These are phyloP conservation scores for Drosophila cognata DNA, from an alignment of 2,888 invertebrate species.

Conservation along the genomic window DNA sequence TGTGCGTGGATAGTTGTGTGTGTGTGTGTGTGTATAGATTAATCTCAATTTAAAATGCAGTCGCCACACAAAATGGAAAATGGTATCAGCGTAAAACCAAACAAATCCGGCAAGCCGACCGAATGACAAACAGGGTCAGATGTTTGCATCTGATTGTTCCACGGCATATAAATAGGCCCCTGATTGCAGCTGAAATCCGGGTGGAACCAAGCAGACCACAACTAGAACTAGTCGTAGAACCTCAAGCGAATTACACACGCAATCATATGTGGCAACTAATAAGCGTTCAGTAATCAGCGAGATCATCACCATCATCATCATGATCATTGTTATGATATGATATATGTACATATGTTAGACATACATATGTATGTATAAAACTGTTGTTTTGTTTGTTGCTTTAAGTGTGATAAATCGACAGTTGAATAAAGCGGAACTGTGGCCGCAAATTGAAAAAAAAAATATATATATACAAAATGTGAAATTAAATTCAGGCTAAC, in stretches of 20 bases:
- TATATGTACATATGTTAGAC: constrained; percentile 33
- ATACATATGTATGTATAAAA: not conserved
- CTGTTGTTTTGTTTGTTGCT: constrained; percentile 27
- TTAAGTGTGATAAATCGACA: constrained; percentile 79
- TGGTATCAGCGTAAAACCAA: constrained; percentile 38
- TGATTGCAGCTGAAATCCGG: constrained; percentile 42
- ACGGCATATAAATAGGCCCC: constrained; percentile 50
- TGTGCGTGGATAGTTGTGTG: not conserved
- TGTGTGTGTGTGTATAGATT: constrained; percentile 42
- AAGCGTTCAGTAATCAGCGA: constrained; percentile 60
- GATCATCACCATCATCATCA: constrained; percentile 26
- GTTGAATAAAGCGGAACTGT: constrained; percentile 67
- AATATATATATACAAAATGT: constrained; percentile 14
- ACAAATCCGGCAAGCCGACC: constrained; percentile 35
- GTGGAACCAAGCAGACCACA: constrained; percentile 23
- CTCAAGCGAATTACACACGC: constrained; percentile 55
- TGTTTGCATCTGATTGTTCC: constrained; percentile 27
- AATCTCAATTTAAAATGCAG: constrained; percentile 73
- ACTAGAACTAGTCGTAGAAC: constrained; percentile 7
- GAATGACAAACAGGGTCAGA: constrained; percentile 31
- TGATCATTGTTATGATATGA: constrained; percentile 36
- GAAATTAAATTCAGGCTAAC: constrained; percentile 14
- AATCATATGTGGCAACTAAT: constrained; percentile 64
- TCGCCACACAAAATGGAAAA: constrained; percentile 33
- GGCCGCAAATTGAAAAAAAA: constrained; percentile 18